Evolutionary conservation across 2,113 vertebrate species (phyloP), one percentile per base, ranked within the genome.

Genomic region (Lagopus leucura): DNA sequence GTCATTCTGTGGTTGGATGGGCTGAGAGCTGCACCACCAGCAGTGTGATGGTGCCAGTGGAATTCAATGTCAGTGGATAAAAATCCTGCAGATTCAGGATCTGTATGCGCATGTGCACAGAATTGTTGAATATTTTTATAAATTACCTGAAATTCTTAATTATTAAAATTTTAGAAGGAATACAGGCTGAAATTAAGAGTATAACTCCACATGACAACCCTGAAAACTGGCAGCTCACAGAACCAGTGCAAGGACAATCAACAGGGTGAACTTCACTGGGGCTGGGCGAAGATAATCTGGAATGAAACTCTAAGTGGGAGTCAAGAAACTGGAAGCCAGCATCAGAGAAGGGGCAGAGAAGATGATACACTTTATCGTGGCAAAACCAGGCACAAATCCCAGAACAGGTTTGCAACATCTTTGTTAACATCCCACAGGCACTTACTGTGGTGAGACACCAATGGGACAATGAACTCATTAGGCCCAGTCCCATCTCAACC

Each of bases 41-140:
- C 22, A 75, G 11, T 0, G 2, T 21, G 28, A 55, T 30, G 17
- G 25, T 21, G 81, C 70, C 50, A 38, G 54, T 2, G 28, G 64
- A 55, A 81, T 47, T 3, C 15, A 58, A 0, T 30, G 3, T 42
- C 8, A 45, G 16, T 43, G 65, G 72, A 90, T 81, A 88, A 70
- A 72, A 65, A 36, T 34, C 38, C 64, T 85, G 48, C 74, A 96
- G 60, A 77, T 75, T 75, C 47, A 75, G 57, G 25, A 52, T 89
- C 58, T 80, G 34, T 8, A 36, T 2, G 20, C 3, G 12, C 5
- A 28, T 5, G 5, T 3, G 3, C 48, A 88, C 21, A 43, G 54
- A 50, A 78, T 2, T 50, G 10, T 61, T 65, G 50, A 36, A 27
- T 65, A 48, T 47, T 30, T 11, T 71, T 25, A 50, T 17, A 61